Evolutionary conservation across 1,140 invertebrate species (phyloP).

Genomic region (Drosophila kanapiae): DNA sequence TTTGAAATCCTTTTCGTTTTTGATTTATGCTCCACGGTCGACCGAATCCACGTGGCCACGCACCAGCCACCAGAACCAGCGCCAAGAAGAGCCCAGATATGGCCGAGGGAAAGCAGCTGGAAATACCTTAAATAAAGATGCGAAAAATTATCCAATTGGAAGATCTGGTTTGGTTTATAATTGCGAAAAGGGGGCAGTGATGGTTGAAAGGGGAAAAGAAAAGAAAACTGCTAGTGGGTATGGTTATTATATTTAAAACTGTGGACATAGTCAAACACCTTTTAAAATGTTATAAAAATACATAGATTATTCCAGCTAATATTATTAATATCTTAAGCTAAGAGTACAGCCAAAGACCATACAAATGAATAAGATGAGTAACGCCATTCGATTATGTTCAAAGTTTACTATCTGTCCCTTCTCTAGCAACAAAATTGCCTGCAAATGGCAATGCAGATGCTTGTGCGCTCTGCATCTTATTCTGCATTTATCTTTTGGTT

Average conservation of each 20-base stretch:
- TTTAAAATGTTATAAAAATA: neutral
- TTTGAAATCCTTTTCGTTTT: conserved; percentile 41
- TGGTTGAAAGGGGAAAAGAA: neutral
- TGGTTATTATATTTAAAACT: too few relatives aligned
- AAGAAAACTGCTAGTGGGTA: too few relatives aligned
- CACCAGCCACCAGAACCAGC: too few relatives aligned
- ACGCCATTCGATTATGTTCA: neutral
- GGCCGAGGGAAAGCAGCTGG: conserved; percentile 18
- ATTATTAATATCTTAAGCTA: too few relatives aligned
- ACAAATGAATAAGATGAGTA: neutral
- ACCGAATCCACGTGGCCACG: conserved; percentile 62
- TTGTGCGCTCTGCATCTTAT: too few relatives aligned
- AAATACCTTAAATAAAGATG: conserved; percentile 35
- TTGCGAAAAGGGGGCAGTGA: conserved; percentile 10
- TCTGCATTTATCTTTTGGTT: neutral
- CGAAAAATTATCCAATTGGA: conserved; percentile 33
- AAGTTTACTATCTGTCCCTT: too few relatives aligned
- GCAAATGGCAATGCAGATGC: too few relatives aligned
- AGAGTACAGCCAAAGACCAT: neutral
- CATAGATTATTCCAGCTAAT: too few relatives aligned
- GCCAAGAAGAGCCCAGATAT: conserved; percentile 13
- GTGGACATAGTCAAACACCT: neutral
- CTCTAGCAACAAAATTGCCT: too few relatives aligned
- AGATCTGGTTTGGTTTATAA: conserved; percentile 20
- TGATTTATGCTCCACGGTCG: conserved; percentile 71